phyloP scores from a whole-genome alignment of 2,113 vertebrate genomes.

The Onychostoma macrolepis region DNA sequence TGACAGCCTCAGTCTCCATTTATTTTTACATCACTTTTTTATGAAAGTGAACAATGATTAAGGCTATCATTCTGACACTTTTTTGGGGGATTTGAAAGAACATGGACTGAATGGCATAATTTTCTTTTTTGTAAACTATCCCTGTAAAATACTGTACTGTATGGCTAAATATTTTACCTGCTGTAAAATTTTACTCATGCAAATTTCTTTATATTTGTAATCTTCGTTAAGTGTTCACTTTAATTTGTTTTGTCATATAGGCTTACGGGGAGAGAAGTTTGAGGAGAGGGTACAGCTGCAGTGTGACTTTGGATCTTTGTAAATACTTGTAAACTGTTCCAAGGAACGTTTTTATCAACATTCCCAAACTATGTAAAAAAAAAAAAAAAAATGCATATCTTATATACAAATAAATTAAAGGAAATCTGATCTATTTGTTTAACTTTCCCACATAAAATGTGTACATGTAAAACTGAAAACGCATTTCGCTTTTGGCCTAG shows the following conservation, averaged over 20 bases:
- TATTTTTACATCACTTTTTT: neutral
- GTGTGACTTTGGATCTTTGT: slow-evolving; percentile 42
- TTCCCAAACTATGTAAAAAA: slow-evolving; percentile 50
- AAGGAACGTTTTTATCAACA: slow-evolving; percentile 52
- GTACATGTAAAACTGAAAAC: neutral
- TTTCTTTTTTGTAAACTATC: neutral
- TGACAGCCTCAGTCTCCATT: neutral
- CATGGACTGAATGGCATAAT: neutral
- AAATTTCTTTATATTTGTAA: neutral
- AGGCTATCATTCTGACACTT: neutral
- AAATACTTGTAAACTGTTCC: slow-evolving; percentile 53
- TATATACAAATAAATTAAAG: slow-evolving; percentile 60
- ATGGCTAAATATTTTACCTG: neutral
- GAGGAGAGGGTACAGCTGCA: neutral
- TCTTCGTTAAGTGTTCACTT: neutral
- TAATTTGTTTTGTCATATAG: neutral
- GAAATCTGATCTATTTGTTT: neutral
- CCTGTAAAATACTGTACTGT: slow-evolving; percentile 4
- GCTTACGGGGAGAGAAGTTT: neutral
- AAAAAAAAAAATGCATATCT: slow-evolving; percentile 57
- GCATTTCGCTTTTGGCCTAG: neutral
- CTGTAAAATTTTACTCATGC: neutral
- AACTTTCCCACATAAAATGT: neutral
- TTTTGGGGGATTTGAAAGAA: neutral
- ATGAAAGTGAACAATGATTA: neutral